phyloP scores from a whole-genome alignment of 2,888 invertebrate species.

The Xestia rhomboidea region DNA sequence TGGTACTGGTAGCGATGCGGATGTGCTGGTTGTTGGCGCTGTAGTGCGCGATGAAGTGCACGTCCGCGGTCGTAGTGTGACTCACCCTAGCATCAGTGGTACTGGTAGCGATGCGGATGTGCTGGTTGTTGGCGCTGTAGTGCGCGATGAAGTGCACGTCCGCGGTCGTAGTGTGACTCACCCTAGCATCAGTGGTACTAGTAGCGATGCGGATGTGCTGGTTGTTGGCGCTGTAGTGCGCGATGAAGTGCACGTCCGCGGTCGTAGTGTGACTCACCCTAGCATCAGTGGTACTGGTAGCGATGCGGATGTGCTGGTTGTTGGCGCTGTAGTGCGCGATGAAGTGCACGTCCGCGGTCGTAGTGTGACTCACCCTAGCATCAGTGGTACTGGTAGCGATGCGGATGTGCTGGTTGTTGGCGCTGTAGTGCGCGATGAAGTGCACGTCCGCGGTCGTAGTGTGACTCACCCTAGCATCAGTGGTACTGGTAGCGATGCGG shows the following conservation, averaged over 20 bases:
- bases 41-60: no score
- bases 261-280: slow-evolving; percentile 81
- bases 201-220: slow-evolving; percentile 96
- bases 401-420: slow-evolving; percentile 95
- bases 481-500: slow-evolving; percentile 96
- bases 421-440: slow-evolving; percentile 95
- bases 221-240: slow-evolving; percentile 95
- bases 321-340: slow-evolving; percentile 95
- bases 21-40: no score
- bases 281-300: slow-evolving; percentile 95
- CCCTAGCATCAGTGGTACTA: slow-evolving; percentile 94
- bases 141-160: slow-evolving; percentile 94
- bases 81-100: slow-evolving; percentile 92
- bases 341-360: slow-evolving; percentile 93
- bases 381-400: slow-evolving; percentile 95
- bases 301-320: slow-evolving; percentile 95
- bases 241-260: slow-evolving; percentile 93
- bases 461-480: slow-evolving; percentile 89
- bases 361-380: slow-evolving; percentile 85
- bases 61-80: no score
- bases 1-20: no score
- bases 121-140: slow-evolving; percentile 95
- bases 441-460: slow-evolving; percentile 92
- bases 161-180: slow-evolving; percentile 82
- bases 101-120: slow-evolving; percentile 96